phyloP scores from a whole-genome alignment of 2,888 invertebrate genomes.

The Trissoscelio sp. region DNA sequence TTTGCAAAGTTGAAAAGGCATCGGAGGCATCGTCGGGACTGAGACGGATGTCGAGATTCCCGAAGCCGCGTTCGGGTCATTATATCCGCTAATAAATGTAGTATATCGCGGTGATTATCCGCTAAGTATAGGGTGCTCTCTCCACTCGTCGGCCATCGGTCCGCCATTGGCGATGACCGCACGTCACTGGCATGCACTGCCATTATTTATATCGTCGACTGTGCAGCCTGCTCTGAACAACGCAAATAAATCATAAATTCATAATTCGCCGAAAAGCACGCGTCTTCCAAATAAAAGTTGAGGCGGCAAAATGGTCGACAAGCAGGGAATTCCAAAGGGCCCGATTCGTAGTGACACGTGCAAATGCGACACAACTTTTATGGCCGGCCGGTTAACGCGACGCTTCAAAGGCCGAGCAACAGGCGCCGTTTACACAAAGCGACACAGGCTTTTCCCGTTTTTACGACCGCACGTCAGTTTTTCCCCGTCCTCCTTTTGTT shows the following conservation, averaged over 20 bases:
- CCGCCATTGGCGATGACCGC: constrained; percentile 79
- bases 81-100: constrained; percentile 81
- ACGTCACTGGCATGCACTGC: constrained; percentile 79
- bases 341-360: constrained; percentile 30
- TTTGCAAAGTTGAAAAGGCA: constrained; percentile 54
- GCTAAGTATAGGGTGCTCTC: constrained; percentile 80
- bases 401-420: constrained; percentile 14
- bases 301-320: constrained; percentile 30
- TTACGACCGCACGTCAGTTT: constrained; percentile 24
- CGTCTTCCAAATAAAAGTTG: constrained; percentile 56
- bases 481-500: constrained; percentile 37
- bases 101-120: constrained; percentile 82
- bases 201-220: constrained; percentile 78
- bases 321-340: constrained; percentile 2
- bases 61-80: constrained; percentile 74
- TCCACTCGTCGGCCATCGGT: constrained; percentile 69
- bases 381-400: constrained; percentile 12
- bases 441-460: constrained; percentile 31
- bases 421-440: constrained; percentile 43
- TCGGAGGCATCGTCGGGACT: constrained; percentile 42
- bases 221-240: constrained; percentile 66
- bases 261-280: constrained; percentile 72
- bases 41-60: constrained; percentile 68
- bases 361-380: constrained; percentile 60
- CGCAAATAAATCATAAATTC: constrained; percentile 80